Conservation (phyloP, 2,888 invertebrate genomes). For the Microctonus aethiopoides region DNA sequence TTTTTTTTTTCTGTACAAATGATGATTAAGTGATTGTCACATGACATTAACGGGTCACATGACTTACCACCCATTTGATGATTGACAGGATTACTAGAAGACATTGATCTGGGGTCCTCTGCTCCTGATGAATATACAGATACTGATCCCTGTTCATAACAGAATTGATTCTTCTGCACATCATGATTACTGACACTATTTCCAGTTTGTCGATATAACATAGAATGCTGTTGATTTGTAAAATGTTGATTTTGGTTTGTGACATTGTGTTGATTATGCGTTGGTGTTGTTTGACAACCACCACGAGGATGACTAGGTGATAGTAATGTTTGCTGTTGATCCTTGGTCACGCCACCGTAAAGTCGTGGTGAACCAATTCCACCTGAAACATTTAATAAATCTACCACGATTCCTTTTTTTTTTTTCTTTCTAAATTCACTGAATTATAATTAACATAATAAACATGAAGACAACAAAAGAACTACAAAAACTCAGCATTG, state of each 20-base stretch:
- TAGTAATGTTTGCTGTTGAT: conserved; percentile 64
- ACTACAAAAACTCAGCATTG: no score
- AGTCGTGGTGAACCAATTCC: conserved; percentile 72
- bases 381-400: conserved; percentile 69
- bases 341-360: conserved; percentile 69
- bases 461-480: no score
- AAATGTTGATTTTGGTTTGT: conserved; percentile 61
- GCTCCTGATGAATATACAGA: conserved; percentile 64
- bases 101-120: conserved; percentile 63
- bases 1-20: conserved; percentile 40
- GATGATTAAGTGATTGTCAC: conserved; percentile 64
- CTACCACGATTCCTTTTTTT: conserved; percentile 45
- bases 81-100: conserved; percentile 65
- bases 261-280: conserved; percentile 70
- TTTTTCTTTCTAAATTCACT: no score
- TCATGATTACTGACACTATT: conserved; percentile 68
- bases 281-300: conserved; percentile 65
- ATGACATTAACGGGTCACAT: conserved; percentile 67
- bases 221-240: conserved; percentile 61
- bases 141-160: conserved; percentile 71
- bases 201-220: conserved; percentile 67
- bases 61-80: conserved; percentile 69
- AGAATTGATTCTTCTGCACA: conserved; percentile 71
- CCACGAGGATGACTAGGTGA: conserved; percentile 72
- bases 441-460: no score